Conservation (phyloP, 2,888 invertebrate genomes). For the Troides helena region DNA sequence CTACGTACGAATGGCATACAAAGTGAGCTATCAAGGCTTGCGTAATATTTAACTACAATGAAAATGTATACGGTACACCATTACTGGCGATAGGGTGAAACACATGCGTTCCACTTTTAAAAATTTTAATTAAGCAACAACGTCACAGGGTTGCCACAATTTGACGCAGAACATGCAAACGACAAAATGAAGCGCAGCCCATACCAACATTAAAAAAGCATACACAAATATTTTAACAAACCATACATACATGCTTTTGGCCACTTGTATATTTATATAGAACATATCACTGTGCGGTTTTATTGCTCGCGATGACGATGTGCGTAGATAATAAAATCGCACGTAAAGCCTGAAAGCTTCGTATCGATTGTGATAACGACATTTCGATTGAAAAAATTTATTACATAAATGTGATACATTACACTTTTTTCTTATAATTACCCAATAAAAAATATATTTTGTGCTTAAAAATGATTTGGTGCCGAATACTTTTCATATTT, state of each 20-base stretch:
- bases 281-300: constrained; percentile 23
- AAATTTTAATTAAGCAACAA: background rate
- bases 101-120: background rate
- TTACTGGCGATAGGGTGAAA: background rate
- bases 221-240: constrained; percentile 32
- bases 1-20: too few relatives aligned
- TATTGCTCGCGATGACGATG: constrained; percentile 9
- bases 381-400: constrained; percentile 52
- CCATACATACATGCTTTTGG: constrained; percentile 70
- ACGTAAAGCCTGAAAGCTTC: constrained; percentile 70
- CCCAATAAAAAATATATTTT: constrained; percentile 36
- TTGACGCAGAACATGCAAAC: constrained; percentile 30
- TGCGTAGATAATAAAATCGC: constrained; percentile 25
- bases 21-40: too few relatives aligned
- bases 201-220: constrained; percentile 44
- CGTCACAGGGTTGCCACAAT: constrained; percentile 6
- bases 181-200: constrained; percentile 39
- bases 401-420: constrained; percentile 51
- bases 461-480: constrained; percentile 2
- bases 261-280: constrained; percentile 21
- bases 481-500: constrained; percentile 10
- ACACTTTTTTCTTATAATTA: constrained; percentile 32
- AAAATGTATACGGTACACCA: background rate
- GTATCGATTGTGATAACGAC: constrained; percentile 68
- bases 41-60: too few relatives aligned